Percentiles rank a stretch among this genome's conserved stretches.
phyloP scores from a whole-genome alignment of 2,113 vertebrate genomes.

The Ceyx melanurus region DNA sequence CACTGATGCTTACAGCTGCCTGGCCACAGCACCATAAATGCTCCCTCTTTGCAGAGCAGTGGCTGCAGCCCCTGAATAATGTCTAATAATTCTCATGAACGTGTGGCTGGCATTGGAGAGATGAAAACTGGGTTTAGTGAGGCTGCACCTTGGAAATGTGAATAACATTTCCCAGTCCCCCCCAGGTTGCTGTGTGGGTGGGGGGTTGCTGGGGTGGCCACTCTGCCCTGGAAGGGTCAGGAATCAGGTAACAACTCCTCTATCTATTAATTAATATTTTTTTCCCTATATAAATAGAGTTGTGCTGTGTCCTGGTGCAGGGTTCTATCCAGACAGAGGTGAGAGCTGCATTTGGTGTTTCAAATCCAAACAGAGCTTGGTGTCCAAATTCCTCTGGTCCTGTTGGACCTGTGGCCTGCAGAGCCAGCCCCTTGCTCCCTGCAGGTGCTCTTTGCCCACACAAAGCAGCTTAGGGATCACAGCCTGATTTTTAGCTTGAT shows the following conservation, averaged over 20 bases:
- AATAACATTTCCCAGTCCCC: not conserved
- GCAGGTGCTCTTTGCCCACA: conserved; percentile 41
- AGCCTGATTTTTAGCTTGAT: not conserved
- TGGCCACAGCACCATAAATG: not conserved
- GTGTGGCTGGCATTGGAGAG: not conserved
- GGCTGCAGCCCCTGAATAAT: not conserved
- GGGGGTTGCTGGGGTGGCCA: not conserved
- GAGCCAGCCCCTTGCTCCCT: conserved; percentile 22
- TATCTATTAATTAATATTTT: conserved; percentile 57
- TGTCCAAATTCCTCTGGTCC: conserved; percentile 41
- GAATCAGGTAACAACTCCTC: conserved; percentile 25
- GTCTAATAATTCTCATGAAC: not conserved
- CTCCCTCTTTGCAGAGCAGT: not conserved
- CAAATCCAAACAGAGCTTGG: conserved; percentile 44
- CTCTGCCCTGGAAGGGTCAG: not conserved
- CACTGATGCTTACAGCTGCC: not conserved
- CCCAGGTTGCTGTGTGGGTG: not conserved
- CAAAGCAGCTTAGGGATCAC: not conserved
- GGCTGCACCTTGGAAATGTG: not conserved
- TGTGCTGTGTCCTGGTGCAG: not conserved
- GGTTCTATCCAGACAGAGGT: conserved; percentile 27
- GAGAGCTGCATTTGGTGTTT: conserved; percentile 49
- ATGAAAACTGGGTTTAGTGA: not conserved
- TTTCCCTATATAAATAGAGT: conserved; percentile 47
- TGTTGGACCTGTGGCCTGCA: conserved; percentile 23